phyloP scores from a whole-genome alignment of 2,797 vertebrate species.

The Pangasius sanitwongsei region DNA sequence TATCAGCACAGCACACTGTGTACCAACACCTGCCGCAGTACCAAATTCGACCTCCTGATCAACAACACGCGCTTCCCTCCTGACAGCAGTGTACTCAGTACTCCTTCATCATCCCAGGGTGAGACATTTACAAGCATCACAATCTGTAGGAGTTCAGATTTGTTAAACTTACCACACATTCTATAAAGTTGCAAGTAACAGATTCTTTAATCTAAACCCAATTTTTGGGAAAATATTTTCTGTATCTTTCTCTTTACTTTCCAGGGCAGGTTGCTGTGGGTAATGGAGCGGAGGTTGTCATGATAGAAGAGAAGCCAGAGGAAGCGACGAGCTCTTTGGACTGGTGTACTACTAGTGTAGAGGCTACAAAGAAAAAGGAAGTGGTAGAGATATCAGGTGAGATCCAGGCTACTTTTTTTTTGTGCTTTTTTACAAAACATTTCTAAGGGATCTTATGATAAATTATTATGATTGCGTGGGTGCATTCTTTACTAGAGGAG shows the following conservation, averaged over 20 bases:
- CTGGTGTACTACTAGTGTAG: slow-evolving; percentile 83
- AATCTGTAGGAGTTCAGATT: no score
- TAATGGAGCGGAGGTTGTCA: slow-evolving; percentile 78
- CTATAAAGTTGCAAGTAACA: not conserved
- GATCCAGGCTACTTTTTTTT: not conserved
- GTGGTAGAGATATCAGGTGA: slow-evolving; percentile 83
- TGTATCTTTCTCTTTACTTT: slow-evolving; percentile 23
- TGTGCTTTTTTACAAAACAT: not conserved
- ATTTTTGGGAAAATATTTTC: slow-evolving; percentile 4
- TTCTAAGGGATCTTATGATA: not conserved
- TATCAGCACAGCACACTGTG: slow-evolving; percentile 97
- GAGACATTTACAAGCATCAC: slow-evolving; percentile 50
- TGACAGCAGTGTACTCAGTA: slow-evolving; percentile 84
- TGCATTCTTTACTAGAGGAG: slow-evolving; percentile 80
- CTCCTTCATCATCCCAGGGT: slow-evolving; percentile 87
- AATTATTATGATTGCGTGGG: not conserved
- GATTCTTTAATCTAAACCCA: not conserved
- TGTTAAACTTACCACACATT: not conserved
- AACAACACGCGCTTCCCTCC: slow-evolving; percentile 94
- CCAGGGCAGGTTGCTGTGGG: slow-evolving; percentile 73
- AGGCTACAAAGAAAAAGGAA: slow-evolving; percentile 84
- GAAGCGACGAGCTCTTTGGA: slow-evolving; percentile 75
- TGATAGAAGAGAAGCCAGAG: slow-evolving; percentile 82
- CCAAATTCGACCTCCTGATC: slow-evolving; percentile 97
- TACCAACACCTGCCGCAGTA: slow-evolving; percentile 98